A percentile compares a stretch with the other conserved stretches of the same genome.
Conservation (phyloP, 2,888 invertebrate species). For the Meloe dianella region DNA sequence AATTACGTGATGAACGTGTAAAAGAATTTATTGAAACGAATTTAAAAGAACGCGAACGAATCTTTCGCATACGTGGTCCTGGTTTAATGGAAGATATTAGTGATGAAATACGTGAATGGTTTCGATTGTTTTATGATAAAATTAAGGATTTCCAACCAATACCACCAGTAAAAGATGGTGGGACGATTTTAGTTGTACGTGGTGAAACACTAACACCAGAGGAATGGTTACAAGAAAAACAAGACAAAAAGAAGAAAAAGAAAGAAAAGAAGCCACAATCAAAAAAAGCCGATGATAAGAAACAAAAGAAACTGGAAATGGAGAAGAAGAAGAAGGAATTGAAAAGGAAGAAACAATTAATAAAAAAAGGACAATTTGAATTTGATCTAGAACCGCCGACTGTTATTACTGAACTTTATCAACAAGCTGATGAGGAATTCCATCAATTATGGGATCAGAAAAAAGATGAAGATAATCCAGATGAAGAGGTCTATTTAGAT, state of each 20-base stretch:
- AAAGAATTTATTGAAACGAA: constrained; percentile 60
- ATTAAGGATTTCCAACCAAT: constrained; percentile 71
- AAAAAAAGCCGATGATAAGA: constrained; percentile 38
- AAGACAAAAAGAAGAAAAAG: constrained; percentile 41
- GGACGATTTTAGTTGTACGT: constrained; percentile 65
- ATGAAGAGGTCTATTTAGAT: constrained; percentile 68
- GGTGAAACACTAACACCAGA: constrained; percentile 67
- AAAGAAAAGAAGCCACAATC: constrained; percentile 40
- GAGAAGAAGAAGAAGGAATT: constrained; percentile 42
- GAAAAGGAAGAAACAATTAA: constrained; percentile 42
- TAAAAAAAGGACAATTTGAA: constrained; percentile 40
- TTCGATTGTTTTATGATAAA: constrained; percentile 68
- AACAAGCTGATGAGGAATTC: constrained; percentile 60
- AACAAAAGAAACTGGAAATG: constrained; percentile 58
- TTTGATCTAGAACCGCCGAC: constrained; percentile 44
- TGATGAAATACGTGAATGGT: constrained; percentile 79
- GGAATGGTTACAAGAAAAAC: constrained; percentile 62
- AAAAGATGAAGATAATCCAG: constrained; percentile 63
- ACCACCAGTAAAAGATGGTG: constrained; percentile 76
- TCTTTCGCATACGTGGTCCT: constrained; percentile 62
- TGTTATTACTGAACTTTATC: constrained; percentile 53
- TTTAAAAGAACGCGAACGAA: constrained; percentile 62
- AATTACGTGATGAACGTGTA: constrained; percentile 60
- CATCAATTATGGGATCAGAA: constrained; percentile 61
- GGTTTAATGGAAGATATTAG: constrained; percentile 76